Evolutionary conservation across 2,797 vertebrate genomes (phyloP).

Genomic region (Platyrinchus mystaceus): DNA sequence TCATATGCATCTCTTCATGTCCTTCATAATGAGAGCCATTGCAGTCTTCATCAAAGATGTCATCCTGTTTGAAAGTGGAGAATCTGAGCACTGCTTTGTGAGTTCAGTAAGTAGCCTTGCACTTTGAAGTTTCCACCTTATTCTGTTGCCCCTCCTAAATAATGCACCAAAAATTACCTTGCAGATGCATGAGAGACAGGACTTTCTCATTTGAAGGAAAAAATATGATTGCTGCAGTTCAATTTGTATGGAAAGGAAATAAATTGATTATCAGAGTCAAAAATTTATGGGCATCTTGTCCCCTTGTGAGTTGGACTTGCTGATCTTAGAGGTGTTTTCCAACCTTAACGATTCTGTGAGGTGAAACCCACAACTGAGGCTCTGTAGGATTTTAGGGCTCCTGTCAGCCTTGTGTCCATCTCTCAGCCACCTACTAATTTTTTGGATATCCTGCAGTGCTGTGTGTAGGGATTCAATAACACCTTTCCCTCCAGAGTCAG

Average conservation of each 20-base stretch:
- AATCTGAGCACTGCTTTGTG: conserved; percentile 84
- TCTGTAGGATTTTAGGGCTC: neutral
- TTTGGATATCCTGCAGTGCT: neutral
- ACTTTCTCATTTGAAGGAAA: neutral
- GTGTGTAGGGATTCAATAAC: neutral
- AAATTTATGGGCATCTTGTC: neutral
- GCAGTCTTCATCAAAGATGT: conserved; percentile 93
- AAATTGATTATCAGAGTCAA: neutral
- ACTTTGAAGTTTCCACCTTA: neutral
- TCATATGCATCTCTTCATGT: conserved; percentile 94
- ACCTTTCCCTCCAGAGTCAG: neutral
- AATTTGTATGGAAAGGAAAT: neutral
- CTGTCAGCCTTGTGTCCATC: neutral
- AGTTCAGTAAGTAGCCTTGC: conserved; percentile 80
- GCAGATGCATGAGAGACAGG: neutral
- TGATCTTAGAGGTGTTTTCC: accelerated
- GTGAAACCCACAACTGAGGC: neutral
- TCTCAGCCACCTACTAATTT: neutral
- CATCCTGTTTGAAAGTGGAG: conserved; percentile 84
- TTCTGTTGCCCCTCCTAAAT: neutral
- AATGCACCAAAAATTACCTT: neutral
- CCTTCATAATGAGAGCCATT: conserved; percentile 93
- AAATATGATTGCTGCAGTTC: neutral
- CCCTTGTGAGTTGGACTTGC: neutral
- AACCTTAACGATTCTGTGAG: neutral